These are phyloP conservation scores for Zaprionus bogoriensis DNA, from an alignment of 2,888 invertebrate species.

Conservation along the genomic window DNA sequence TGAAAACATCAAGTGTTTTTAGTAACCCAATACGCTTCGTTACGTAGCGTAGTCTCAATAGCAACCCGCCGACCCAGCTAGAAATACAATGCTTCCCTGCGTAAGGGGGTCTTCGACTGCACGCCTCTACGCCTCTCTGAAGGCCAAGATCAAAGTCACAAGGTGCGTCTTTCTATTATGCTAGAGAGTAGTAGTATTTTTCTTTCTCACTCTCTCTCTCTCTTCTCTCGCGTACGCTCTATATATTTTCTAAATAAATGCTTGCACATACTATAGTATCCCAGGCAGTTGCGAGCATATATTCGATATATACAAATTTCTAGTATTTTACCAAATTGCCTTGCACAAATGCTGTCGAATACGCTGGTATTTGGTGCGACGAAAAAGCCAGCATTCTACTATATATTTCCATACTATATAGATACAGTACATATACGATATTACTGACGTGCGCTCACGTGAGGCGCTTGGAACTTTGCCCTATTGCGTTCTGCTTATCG, in stretches of 20 bases:
- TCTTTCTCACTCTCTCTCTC: conserved; percentile 6
- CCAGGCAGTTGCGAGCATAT: too few species aligned
- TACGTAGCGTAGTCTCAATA: background rate
- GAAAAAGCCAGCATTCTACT: conserved; percentile 16
- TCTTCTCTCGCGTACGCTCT: conserved; percentile 19
- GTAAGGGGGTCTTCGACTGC: background rate
- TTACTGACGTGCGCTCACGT: conserved; percentile 50
- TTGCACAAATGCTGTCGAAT: conserved; percentile 20
- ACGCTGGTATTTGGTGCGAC: conserved; percentile 11
- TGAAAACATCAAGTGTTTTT: conserved; percentile 1
- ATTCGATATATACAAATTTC: conserved; percentile 5
- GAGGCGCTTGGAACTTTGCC: conserved; percentile 48
- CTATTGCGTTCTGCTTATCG: conserved; percentile 7
- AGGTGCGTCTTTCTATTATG: conserved; percentile 25
- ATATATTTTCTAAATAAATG: conserved; percentile 18
- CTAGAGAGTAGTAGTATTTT: background rate
- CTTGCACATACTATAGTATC: background rate
- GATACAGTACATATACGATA: conserved; percentile 6
- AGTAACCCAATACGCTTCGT: conserved; percentile 6
- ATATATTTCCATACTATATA: conserved; percentile 21
- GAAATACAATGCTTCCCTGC: background rate
- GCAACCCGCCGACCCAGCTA: too few species aligned
- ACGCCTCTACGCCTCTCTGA: conserved; percentile 45
- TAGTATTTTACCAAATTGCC: conserved; percentile 28
- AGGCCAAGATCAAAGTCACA: conserved; percentile 77